These are phyloP conservation scores for Agapornis canus DNA, from an alignment of 2,797 vertebrate genomes.

Conservation along the genomic window DNA sequence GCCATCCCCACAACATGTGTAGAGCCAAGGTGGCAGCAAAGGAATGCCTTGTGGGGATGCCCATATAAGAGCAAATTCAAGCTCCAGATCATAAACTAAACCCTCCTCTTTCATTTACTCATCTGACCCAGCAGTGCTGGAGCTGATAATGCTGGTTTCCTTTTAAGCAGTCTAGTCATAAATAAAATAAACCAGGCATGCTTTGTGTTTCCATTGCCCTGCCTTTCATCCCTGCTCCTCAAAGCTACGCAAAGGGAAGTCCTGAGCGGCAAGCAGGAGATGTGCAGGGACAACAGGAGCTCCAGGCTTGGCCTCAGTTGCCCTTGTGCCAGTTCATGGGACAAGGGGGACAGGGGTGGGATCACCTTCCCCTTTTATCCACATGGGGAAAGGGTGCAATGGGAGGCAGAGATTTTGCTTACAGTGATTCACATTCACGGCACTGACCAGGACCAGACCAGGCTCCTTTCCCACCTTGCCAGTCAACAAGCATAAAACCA, in stretches of 20 bases:
- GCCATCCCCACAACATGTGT: fast-evolving
- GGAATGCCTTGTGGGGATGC: background rate
- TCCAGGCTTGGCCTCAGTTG: background rate
- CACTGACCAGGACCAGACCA: fast-evolving
- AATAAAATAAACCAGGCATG: constrained; percentile 61
- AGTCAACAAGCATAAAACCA: background rate
- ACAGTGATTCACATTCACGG: fast-evolving
- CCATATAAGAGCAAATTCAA: constrained; percentile 40
- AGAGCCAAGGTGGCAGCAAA: constrained; percentile 23
- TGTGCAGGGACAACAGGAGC: background rate
- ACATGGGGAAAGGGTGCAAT: fast-evolving
- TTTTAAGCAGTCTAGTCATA: constrained; percentile 51
- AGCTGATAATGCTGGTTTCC: constrained; percentile 46
- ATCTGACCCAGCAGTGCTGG: background rate
- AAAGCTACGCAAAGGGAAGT: background rate
- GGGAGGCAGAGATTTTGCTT: background rate
- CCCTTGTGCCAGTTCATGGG: background rate
- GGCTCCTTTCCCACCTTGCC: background rate
- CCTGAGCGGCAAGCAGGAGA: background rate
- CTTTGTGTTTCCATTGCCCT: constrained; percentile 23
- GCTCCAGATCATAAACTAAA: constrained; percentile 10
- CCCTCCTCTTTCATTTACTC: constrained; percentile 36
- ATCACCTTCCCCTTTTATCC: background rate
- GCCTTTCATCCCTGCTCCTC: constrained; percentile 37
- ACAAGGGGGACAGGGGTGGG: background rate